Evolutionary conservation across 2,888 invertebrate genomes (phyloP).

Genomic region (Heliconius sara): DNA sequence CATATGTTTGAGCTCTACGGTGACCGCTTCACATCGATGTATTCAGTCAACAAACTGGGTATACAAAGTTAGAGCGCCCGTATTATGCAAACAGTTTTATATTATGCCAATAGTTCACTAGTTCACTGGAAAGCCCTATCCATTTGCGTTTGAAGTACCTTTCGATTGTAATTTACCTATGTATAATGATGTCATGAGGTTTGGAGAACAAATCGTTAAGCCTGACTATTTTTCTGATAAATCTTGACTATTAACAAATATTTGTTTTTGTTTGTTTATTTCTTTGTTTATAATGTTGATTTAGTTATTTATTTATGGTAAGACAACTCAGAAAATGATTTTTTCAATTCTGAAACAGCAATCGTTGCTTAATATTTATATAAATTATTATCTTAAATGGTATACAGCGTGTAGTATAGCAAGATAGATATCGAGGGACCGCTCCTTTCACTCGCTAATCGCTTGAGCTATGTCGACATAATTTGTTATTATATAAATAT

Average conservation of each 20-base stretch:
- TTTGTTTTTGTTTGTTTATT: no score
- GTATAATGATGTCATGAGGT: not conserved
- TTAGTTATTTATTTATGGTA: no score
- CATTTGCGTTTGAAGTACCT: not conserved
- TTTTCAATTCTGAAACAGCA: no score
- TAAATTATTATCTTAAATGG: no score
- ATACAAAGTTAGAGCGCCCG: conserved; percentile 32
- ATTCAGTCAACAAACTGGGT: conserved; percentile 64
- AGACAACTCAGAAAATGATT: no score
- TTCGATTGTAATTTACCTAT: not conserved
- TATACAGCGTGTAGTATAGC: no score
- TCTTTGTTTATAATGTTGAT: no score
- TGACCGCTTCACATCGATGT: conserved; percentile 56
- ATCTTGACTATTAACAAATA: no score
- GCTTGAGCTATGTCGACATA: not conserved
- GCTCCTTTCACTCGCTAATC: not conserved
- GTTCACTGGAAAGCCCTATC: not conserved
- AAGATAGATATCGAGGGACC: not conserved
- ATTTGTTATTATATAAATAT: not conserved
- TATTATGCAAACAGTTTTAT: conserved; percentile 29
- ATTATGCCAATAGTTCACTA: conserved; percentile 16
- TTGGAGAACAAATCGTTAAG: not conserved
- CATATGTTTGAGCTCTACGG: conserved; percentile 52
- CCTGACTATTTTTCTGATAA: not conserved
- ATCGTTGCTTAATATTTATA: no score